A percentile compares a stretch with the other conserved stretches of the same genome.
Evolutionary conservation across 2,113 vertebrate species (phyloP).

Genomic region (Hucho hucho): DNA sequence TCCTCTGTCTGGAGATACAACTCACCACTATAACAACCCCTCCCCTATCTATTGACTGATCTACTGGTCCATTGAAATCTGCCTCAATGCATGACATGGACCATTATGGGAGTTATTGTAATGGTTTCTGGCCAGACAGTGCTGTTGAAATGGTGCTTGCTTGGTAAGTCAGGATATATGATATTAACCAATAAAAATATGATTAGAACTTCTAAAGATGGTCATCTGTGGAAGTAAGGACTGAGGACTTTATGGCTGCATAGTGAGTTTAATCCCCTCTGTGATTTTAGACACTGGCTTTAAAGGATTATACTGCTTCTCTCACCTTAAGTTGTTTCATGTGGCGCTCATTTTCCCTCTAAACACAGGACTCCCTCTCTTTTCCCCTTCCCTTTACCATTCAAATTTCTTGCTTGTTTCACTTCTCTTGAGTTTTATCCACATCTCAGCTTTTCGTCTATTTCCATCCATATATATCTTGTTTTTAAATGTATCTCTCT

Average conservation of each 20-base stretch:
- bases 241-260: background rate
- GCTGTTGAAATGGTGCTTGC: background rate
- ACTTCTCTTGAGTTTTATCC: background rate
- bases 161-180: slow-evolving; percentile 13
- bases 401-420: background rate
- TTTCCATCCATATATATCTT: background rate
- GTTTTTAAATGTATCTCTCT: background rate
- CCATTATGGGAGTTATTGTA: background rate
- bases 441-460: background rate
- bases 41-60: background rate
- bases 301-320: slow-evolving; percentile 3
- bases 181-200: background rate
- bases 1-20: too few species aligned
- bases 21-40: background rate
- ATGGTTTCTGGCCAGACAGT: background rate
- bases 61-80: background rate
- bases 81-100: background rate
- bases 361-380: background rate
- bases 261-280: background rate
- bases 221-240: background rate
- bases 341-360: background rate
- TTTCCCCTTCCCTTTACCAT: background rate
- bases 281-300: slow-evolving; percentile 2
- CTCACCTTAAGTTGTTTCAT: slow-evolving; percentile 8
- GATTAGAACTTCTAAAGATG: background rate